Base-by-base conservation (phyloP, 1,140 invertebrate species). In the Leucophenga varia region DNA sequence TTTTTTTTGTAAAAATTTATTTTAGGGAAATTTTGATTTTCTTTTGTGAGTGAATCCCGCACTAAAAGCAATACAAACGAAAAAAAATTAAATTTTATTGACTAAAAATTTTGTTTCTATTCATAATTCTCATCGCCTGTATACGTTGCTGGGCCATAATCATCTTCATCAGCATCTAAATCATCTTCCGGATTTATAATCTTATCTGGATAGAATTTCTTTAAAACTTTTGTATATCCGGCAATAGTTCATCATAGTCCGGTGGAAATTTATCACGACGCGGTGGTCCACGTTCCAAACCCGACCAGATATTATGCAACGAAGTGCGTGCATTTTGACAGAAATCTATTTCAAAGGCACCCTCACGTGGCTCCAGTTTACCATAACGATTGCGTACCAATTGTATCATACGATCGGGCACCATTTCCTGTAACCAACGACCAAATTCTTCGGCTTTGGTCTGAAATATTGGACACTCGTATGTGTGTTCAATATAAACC, bases 191-290 rank as follows among this genome's bases (percentile, higher is more conserved):
- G 22, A 25, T 25, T 25, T 6, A 10, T 25, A 6, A 25, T 25
- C 47, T 65, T 65, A 20, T 73, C 70, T 12, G 70, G 51, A 36
- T 73, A 73, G 51, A 73, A 72, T 42, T 73, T 73, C 43, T 60
- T 73, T 6, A 73, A 47, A 1, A 73, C 25, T 6, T 43, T 18
- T 53, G 48, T 14, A 73, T 54, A 22, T 68, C 58, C 3, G 64
- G 55, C 2, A 73, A 40, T 0, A 73, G 34, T 1, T 20, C 0
- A 10, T 65, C 63, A 31, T 45, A 73, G 9, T 47, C 37, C 1
- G 5, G 1, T 4, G 70, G 70, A 34, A 73, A 73, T 42, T 73
- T 73, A 30, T 73, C 70, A 7, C 65, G 45, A 0, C 70, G 55
- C 12, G 70, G 70, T 0, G 70, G 70, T 5, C 70, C 70, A 12